Base-by-base conservation (phyloP, 1,140 invertebrate species). In the Drosophila cardini region DNA sequence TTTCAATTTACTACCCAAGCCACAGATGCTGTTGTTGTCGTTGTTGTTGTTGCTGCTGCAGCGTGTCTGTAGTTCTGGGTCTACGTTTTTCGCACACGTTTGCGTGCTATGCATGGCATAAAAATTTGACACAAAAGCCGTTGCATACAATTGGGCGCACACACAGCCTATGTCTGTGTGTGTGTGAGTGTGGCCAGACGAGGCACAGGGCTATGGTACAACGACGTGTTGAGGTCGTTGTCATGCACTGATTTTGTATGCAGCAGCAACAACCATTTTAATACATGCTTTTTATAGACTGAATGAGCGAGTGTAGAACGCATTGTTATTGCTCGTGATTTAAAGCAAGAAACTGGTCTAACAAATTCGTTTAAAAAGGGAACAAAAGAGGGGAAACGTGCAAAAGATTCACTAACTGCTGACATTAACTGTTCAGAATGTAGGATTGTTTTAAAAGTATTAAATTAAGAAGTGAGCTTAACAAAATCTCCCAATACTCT, bases 111-210 rank as follows among this genome's bases (percentile, higher is more conserved):
- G 83, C 72, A 83, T 72, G 69, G 83, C 83, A 87, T 87, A 87
- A 87, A 89, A 87, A 87, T 87, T 83, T 87, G 83, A 87, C 83
- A 87, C 84, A 87, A 85, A 87, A 67, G 79, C 79, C 79, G 83
- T 79, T 86, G 83, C 83, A 86, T 85, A 80, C 80, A 73, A 80
- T 80, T 74, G 73, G 73, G 61, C 81, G 55, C 60, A 62, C 65
- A 69, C 36, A 50, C 48, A 34, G 70, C 43, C 61, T 64, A 65
- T 68, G 65, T n/a, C n/a, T n/a, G 36, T 43, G 50, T 70, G 13
- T 53, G 45, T 43, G 56, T 58, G 57, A 53, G 65, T 16, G 40
- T 26, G 36, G 18, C 34, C 21, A 46, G 52, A 62, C 55, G n/a
- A 67, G 64, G 21, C 45, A 64, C 26, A 26, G 57, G 67, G 30